Evolutionary conservation across 2,113 vertebrate species (phyloP).

Genomic region (Carassius auratus): DNA sequence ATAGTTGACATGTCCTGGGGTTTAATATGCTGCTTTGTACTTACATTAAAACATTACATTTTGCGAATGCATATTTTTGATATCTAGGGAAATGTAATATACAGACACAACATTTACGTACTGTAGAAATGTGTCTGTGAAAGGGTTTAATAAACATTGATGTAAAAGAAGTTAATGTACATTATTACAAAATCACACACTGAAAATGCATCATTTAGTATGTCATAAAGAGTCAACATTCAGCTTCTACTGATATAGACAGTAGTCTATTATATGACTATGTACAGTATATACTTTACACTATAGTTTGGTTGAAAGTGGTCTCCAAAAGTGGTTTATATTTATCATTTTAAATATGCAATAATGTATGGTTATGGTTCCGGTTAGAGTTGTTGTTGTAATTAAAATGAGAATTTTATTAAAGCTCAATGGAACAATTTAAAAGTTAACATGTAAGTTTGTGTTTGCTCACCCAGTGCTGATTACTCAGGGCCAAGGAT

Average conservation of each 20-base stretch:
- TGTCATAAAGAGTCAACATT: neutral
- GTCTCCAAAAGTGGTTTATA: neutral
- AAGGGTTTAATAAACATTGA: neutral
- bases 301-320: neutral
- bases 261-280: neutral
- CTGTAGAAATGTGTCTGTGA: neutral
- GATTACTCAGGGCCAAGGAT: slow-evolving; percentile 12
- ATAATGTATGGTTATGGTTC: neutral
- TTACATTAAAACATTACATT: neutral
- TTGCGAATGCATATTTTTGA: neutral
- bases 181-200: neutral
- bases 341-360: neutral
- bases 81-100: neutral
- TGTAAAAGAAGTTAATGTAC: neutral
- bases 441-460: neutral
- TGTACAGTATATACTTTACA: neutral
- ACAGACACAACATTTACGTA: neutral
- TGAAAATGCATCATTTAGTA: neutral
- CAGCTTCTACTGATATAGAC: neutral
- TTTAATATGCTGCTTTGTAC: neutral
- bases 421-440: neutral
- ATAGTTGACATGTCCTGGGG: neutral
- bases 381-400: neutral
- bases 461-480: slow-evolving; percentile 16
- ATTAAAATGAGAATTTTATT: neutral